Base-by-base conservation (phyloP, 2,888 invertebrate genomes). In the Cryptus armator region DNA sequence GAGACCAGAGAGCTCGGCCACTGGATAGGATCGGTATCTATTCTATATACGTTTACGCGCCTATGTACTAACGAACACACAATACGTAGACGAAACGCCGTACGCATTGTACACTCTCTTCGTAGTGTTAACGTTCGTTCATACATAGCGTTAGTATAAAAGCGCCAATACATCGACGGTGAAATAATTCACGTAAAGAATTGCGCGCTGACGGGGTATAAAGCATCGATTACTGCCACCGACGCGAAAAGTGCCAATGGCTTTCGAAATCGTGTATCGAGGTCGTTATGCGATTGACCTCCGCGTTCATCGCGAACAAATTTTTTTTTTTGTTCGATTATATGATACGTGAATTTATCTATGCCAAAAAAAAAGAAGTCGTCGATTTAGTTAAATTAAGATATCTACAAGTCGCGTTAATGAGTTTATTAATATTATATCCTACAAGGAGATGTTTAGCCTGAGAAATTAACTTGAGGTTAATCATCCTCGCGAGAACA, bases 231-330 rank as follows among this genome's bases (percentile, higher is more conserved):
- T 74, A 62, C 62, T 72, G 75, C 86, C 88, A 86, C 86, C 88
- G 86, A 88, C 87, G 86, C 88, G 86, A 85, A 86, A 88, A 86
- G 87, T 88, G 88, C 88, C 88, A 86, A 87, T 89, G 87, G 85
- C 88, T 89, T 89, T 88, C 89, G 88, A 89, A 89, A 89, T 86
- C 67, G 32, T n/a, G 67, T 46, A 67, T 62, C 72, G 72, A 74
- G 59, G 72, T 44, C 59, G 44, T 46, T 46, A 14, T 7, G n/a
- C 59, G 44, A 59, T 59, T 74, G 59, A 59, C 59, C 59, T 46
- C 44, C 59, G 29, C 4, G 19, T 24, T 56, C 37, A 37, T 37
- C 37, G 37, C 37, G 37, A 37, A 37, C 37, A 37, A 37, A 5
- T 37, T 37, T 37, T 37, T 37, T 37, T 9, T 37, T 37, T 37